Base-by-base conservation (phyloP, 1,140 invertebrate species). In the Pissodes strobi region DNA sequence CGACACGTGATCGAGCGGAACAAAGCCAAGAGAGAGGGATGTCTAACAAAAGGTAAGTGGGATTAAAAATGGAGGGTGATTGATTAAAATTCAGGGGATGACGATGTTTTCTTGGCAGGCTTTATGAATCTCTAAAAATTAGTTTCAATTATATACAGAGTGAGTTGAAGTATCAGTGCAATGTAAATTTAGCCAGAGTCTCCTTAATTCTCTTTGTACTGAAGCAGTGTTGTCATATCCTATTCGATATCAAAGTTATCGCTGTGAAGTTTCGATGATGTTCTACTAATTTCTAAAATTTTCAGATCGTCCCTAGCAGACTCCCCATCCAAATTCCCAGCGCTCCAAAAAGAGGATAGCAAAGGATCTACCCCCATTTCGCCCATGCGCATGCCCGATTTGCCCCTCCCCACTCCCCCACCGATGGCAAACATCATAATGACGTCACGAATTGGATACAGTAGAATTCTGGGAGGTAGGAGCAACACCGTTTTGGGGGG, bases 361-460 rank as follows among this genome's bases (percentile, higher is more conserved):
- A 65, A 67, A 57, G 43, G 56, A 18, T 45, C 55, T 18, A 39
- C 17, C 17, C 30, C 52, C 3, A 57, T 57, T 39, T 68, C 69
- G 19, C 72, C 73, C 6, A 62, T 69, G 1, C 70, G 70, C 18
- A 43, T 71, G 37, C 68, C 72, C 1, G 76, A 77, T 59, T 59
- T 77, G 21, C 76, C 76, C n/a, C 65, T 77, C 12, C 74, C 76
- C 10, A 76, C 76, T 19, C 76, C 76, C 18, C 25, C 25, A 27
- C 25, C 25, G 9, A 27, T 27, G 25, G 73, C 74, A 13, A 74
- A 77, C 52, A 70, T 77, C 12, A 72, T 72, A 39, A 69, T 72
- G 64, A 74, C 74, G 0, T 74, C 73, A 17, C 66, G 73, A 15
- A 74, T 77, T 9, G 69, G 72, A 8, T 74, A 74, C 51, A 53